These are phyloP conservation scores for Tapirus indicus DNA, from an alignment of 2,797 vertebrate species.

Conservation along the genomic window DNA sequence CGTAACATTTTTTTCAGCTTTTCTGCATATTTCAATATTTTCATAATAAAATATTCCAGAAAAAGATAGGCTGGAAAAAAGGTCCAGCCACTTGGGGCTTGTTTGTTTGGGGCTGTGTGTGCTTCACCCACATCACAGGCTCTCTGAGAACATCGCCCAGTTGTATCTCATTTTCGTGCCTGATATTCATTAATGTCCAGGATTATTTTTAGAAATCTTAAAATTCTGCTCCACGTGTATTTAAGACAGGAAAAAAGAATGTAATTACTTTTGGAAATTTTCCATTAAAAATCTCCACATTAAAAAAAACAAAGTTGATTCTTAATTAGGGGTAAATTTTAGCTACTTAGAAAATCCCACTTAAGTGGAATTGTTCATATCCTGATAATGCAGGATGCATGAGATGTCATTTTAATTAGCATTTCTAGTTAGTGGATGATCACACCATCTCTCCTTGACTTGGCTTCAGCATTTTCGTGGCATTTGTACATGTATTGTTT, in stretches of 20 bases:
- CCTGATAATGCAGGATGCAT: not conserved
- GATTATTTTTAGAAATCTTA: constrained; percentile 78
- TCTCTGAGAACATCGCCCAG: not conserved
- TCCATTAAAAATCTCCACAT: constrained; percentile 68
- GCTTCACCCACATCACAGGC: not conserved
- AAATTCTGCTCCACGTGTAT: constrained; percentile 65
- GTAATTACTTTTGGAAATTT: constrained; percentile 78
- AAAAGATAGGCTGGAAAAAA: constrained; percentile 18
- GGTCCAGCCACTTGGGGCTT: not conserved
- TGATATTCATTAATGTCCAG: constrained; percentile 56
- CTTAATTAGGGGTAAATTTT: constrained; percentile 71
- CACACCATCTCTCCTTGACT: not conserved
- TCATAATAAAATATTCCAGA: not conserved
- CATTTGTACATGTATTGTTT: not conserved
- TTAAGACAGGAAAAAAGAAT: constrained; percentile 56
- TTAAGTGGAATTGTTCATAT: constrained; percentile 1
- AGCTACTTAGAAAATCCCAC: constrained; percentile 60
- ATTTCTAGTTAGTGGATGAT: constrained; percentile 15
- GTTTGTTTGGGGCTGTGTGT: too few species aligned
- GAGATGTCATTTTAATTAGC: constrained; percentile 40
- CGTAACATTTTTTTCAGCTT: not conserved
- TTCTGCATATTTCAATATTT: constrained; percentile 13
- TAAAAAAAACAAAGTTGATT: constrained; percentile 38
- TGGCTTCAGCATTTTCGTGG: not conserved
- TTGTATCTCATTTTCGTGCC: constrained; percentile 49